Conservation (phyloP, 2,797 vertebrate species). For the Arnoldichthys spilopterus region DNA sequence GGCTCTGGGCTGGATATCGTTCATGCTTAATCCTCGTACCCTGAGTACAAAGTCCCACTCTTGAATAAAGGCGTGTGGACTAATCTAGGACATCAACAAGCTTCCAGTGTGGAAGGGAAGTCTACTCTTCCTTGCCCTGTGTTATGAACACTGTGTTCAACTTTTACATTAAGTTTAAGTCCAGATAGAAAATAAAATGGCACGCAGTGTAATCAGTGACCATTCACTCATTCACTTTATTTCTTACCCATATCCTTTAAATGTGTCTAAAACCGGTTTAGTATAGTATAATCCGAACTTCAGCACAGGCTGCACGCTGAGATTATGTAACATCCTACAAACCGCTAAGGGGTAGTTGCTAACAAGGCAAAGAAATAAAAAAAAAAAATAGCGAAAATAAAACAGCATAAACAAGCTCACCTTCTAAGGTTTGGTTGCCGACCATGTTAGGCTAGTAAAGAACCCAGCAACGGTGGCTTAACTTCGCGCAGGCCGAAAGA, state of each 20-base stretch:
- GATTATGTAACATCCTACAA: neutral
- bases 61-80: neutral
- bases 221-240: no score
- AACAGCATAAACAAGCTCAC: neutral
- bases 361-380: neutral
- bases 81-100: neutral
- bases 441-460: neutral
- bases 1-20: neutral
- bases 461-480: no score
- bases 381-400: neutral
- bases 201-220: no score
- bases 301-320: neutral
- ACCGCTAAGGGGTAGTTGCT: neutral
- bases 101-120: neutral
- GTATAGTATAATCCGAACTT: neutral
- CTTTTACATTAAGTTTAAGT: neutral
- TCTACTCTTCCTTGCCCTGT: neutral
- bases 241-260: neutral
- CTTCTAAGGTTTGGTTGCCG: neutral
- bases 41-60: constrained; percentile 42
- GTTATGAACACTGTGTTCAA: neutral
- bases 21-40: constrained; percentile 21
- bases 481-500: neutral
- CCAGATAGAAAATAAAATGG: no score
- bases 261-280: neutral